Percentiles rank a stretch among this genome's conserved stretches.
Evolutionary conservation across 2,797 vertebrate species (phyloP).

Genomic region (Enteromius unitaeniatus): DNA sequence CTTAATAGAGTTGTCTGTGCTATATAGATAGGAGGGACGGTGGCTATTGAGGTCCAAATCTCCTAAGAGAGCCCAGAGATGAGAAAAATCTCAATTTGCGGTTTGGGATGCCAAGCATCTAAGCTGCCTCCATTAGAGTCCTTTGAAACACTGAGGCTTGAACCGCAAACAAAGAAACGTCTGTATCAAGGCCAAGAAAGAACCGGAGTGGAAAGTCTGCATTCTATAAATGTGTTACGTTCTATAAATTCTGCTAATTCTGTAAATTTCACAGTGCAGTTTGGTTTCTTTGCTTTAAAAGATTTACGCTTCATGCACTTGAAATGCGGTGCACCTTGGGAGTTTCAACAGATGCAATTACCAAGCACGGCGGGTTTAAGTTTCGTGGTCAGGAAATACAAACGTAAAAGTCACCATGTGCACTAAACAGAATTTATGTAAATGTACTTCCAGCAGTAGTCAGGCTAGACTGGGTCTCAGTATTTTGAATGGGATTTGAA

Average conservation of each 20-base stretch:
- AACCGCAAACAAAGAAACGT: slow-evolving; percentile 39
- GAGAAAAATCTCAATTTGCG: slow-evolving; percentile 38
- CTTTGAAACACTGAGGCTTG: slow-evolving; percentile 36
- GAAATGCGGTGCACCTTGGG: slow-evolving; percentile 13
- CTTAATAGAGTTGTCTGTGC: slow-evolving; percentile 33
- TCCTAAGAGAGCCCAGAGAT: slow-evolving; percentile 7
- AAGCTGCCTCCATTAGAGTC: slow-evolving; percentile 43
- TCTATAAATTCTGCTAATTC: slow-evolving; percentile 31
- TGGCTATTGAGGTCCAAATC: slow-evolving; percentile 21
- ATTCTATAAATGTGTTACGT: slow-evolving; percentile 35
- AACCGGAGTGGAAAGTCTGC: not conserved
- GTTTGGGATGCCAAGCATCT: slow-evolving; percentile 35
- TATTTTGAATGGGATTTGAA: not conserved
- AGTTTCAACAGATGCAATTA: slow-evolving; percentile 28
- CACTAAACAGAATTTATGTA: slow-evolving; percentile 21
- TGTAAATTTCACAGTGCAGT: slow-evolving; percentile 11
- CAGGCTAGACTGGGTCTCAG: not conserved
- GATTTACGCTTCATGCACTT: slow-evolving; percentile 21
- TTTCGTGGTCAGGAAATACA: not conserved
- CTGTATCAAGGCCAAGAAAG: slow-evolving; percentile 12
- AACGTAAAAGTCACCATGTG: slow-evolving; percentile 22
- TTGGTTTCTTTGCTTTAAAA: slow-evolving; percentile 6
- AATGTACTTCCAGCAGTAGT: not conserved
- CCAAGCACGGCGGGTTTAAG: slow-evolving; percentile 6
- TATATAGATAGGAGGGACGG: slow-evolving; percentile 36